Evolutionary conservation across 1,140 invertebrate species (phyloP), one percentile per base, ranked within the genome.

Genomic region (Cydia fagiglandana): DNA sequence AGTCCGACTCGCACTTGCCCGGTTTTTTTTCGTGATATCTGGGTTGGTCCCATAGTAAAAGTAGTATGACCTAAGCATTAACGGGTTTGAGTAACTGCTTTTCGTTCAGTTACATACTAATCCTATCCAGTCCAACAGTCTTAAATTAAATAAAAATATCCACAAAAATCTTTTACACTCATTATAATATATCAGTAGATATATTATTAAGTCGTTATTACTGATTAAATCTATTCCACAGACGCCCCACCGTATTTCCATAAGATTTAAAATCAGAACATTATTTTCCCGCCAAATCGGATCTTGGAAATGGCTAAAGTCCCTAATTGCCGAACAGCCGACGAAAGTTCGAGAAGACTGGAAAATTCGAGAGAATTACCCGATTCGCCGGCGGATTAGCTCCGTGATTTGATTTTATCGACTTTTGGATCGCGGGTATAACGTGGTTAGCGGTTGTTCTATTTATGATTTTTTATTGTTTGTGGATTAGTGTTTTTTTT

Each of bases 281-380:
- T 70, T 70, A 34, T 70, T 68, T 70, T 41, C 66, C n/a, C 66
- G 30, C 66, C 34, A 70, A 70, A 70, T 70, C 66, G 30, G 66
- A 41, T 70, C 66, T 20, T 20, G 30, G 66, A 38, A 38, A 70
- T 70, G n/a, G 66, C 66, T 70, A 38, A 70, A 70, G 66, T 70
- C 66, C 66, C 66, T 70, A 70, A 70, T 70, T 70, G 66, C 66
- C 30, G 66, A 41, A 70, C 66, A 41, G 30, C 30, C 64, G 24
- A 28, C 28, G 64, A 70, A 45, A 70, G 66, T 70, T 70, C 66
- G 66, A 45, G 66, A 45, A 70, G 66, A 41, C 66, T 70, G 66
- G 66, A 70, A 70, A 70, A 70, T 70, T 70, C 34, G 66, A 70
- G 34, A 70, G 34, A 70, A 70, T 70, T 70, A 70, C 66, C 34